Evolutionary conservation across 1,140 invertebrate species (phyloP).

Genomic region (Drosophila jambulina): DNA sequence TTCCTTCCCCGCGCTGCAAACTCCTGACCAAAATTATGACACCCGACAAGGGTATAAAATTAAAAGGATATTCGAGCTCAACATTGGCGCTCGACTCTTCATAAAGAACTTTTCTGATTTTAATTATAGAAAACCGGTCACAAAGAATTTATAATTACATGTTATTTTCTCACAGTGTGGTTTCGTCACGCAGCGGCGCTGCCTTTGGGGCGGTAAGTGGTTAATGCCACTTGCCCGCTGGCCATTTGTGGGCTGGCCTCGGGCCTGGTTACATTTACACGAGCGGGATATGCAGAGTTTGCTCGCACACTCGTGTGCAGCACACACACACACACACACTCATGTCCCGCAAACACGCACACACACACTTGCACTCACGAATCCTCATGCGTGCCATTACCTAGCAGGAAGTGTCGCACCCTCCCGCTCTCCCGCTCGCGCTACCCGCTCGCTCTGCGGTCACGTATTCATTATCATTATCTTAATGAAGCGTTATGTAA

Average conservation of each 20-base stretch:
- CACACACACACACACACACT: conserved; percentile 1
- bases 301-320: conserved; percentile 10
- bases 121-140: neutral
- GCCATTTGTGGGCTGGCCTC: conserved; percentile 60
- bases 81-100: too few relatives aligned
- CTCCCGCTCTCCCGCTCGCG: neutral
- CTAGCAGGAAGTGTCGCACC: conserved; percentile 56
- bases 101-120: too few relatives aligned
- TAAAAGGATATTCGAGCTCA: too few relatives aligned
- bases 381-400: conserved; percentile 78
- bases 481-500: conserved; percentile 83
- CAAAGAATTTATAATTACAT: neutral
- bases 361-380: conserved; percentile 11
- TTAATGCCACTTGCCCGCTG: conserved; percentile 77
- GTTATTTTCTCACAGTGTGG: conserved; percentile 8
- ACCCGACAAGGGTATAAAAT: too few relatives aligned
- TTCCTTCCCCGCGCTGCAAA: too few relatives aligned
- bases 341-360: conserved; percentile 9
- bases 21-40: too few relatives aligned
- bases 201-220: conserved; percentile 69
- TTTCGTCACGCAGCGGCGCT: conserved; percentile 33
- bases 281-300: conserved; percentile 34
- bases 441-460: conserved; percentile 45
- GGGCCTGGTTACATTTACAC: conserved; percentile 43
- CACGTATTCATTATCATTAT: conserved; percentile 82